These are phyloP conservation scores for Polietes domitor DNA, from an alignment of 2,888 invertebrate genomes.

Conservation along the genomic window DNA sequence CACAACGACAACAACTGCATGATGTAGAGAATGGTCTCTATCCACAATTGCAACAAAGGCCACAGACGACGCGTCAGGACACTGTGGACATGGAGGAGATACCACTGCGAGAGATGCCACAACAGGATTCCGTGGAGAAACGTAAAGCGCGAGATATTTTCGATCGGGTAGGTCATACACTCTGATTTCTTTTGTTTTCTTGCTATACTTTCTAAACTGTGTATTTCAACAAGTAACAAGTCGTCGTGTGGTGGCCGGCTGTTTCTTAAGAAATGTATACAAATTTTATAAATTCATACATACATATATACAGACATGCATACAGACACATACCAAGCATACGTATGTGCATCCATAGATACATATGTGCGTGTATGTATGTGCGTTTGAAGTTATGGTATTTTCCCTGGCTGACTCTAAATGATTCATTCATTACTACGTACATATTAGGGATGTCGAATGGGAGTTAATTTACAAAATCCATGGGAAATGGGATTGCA, in stretches of 20 bases:
- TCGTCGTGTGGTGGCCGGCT: background rate
- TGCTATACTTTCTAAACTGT: background rate
- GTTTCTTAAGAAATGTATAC: too few species aligned
- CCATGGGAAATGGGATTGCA: too few species aligned
- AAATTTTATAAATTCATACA: too few species aligned
- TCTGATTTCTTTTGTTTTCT: background rate
- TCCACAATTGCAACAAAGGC: constrained; percentile 74
- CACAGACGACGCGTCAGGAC: constrained; percentile 75
- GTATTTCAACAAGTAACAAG: background rate
- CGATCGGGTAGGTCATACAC: constrained; percentile 72
- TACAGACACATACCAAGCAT: background rate
- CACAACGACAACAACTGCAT: constrained; percentile 70
- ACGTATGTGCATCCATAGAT: background rate
- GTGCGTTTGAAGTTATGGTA: background rate
- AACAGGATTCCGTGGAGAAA: constrained; percentile 75
- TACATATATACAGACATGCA: background rate
- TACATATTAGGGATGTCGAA: background rate
- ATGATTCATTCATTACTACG: constrained; percentile 25
- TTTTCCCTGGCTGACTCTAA: constrained; percentile 1
- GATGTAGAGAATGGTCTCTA: constrained; percentile 76
- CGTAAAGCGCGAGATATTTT: constrained; percentile 75
- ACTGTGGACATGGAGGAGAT: constrained; percentile 78
- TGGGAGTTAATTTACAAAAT: background rate
- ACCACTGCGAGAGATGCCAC: constrained; percentile 72
- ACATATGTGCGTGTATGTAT: background rate